phyloP scores from a whole-genome alignment of 2,797 vertebrate species.

The Poeciliopsis infans region DNA sequence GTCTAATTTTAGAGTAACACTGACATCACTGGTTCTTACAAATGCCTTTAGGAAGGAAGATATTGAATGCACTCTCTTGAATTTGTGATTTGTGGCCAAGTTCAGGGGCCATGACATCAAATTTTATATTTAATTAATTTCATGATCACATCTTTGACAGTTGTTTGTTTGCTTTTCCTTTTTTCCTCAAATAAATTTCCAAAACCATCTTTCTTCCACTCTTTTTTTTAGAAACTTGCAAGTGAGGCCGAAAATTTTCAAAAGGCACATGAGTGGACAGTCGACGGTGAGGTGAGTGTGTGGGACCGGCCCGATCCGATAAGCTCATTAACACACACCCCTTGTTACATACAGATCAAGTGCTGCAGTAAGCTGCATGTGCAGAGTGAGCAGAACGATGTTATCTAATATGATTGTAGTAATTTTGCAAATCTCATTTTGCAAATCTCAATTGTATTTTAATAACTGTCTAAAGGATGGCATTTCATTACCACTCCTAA shows the following conservation, averaged over 20 bases:
- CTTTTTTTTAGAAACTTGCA: conserved; percentile 84
- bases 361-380: conserved; percentile 16
- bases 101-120: not conserved
- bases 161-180: not conserved
- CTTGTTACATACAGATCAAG: conserved; percentile 21
- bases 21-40: conserved; percentile 44
- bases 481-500: conserved; percentile 45
- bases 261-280: conserved; percentile 86
- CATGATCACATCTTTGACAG: not conserved
- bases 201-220: not conserved
- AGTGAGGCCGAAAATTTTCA: conserved; percentile 87
- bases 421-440: conserved; percentile 63
- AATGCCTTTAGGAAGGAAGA: conserved; percentile 21
- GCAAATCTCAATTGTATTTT: conserved; percentile 28
- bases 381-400: conserved; percentile 3
- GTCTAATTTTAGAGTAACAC: conserved; percentile 72
- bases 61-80: conserved; percentile 37
- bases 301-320: conserved; percentile 1
- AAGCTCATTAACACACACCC: conserved; percentile 19
- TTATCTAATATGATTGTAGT: conserved; percentile 40
- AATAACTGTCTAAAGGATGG: conserved; percentile 50
- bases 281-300: conserved; percentile 86
- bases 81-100: conserved; percentile 10
- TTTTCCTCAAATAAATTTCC: not conserved
- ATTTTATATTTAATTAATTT: not conserved